Conservation (phyloP, 2,888 invertebrate genomes). For the Cephus sareptanus region DNA sequence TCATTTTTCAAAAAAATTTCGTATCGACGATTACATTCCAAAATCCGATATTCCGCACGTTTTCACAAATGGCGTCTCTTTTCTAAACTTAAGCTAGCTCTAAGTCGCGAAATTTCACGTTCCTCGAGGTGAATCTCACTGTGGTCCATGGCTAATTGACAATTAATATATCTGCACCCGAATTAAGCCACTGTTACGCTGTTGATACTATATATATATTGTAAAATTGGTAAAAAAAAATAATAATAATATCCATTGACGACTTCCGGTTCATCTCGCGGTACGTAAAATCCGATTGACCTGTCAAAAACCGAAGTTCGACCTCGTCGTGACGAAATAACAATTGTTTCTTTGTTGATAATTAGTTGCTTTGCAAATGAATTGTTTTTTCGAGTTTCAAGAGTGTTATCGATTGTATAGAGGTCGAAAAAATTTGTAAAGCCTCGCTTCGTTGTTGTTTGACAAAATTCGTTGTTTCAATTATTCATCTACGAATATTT, state of each 20-base stretch:
- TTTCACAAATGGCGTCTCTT: conserved; percentile 25
- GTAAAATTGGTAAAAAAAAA: background rate
- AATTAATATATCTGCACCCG: background rate
- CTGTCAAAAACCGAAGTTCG: conserved; percentile 21
- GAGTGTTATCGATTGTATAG: conserved; percentile 17
- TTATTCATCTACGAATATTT: background rate
- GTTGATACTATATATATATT: background rate
- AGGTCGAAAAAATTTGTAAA: conserved; percentile 4
- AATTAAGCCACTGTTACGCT: background rate
- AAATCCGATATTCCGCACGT: conserved; percentile 20
- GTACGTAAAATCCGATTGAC: background rate
- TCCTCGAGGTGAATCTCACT: conserved; percentile 25
- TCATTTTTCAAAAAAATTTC: background rate
- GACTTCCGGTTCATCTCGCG: background rate
- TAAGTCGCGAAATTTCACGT: conserved; percentile 34
- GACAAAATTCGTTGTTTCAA: conserved; percentile 15
- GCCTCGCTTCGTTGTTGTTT: conserved; percentile 36
- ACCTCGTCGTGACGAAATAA: conserved; percentile 44
- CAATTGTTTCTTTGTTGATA: conserved; percentile 43
- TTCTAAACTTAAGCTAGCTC: conserved; percentile 38
- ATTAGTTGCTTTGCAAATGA: conserved; percentile 29
- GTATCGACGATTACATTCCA: conserved; percentile 14
- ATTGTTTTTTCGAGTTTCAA: background rate
- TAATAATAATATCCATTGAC: background rate
- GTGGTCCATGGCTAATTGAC: background rate